Evolutionary conservation across 2,113 vertebrate genomes (phyloP).

Genomic region (Ciconia stormi): DNA sequence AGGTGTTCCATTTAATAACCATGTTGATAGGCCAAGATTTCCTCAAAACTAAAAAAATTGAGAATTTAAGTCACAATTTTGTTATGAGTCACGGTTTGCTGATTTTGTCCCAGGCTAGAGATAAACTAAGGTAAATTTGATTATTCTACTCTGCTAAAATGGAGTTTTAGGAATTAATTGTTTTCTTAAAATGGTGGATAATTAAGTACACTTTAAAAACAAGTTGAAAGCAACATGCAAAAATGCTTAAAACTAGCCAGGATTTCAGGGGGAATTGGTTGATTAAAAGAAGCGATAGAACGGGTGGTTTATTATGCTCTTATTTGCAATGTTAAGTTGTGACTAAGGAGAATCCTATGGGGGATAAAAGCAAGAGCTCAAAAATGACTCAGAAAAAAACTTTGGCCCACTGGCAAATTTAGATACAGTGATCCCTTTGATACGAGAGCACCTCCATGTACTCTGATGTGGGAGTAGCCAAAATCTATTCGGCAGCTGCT

Average conservation of each 20-base stretch:
- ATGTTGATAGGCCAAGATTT: not conserved
- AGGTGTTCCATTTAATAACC: not conserved
- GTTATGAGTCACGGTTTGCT: not conserved
- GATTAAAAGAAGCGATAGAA: not conserved
- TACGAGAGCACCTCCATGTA: not conserved
- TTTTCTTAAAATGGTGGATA: not conserved
- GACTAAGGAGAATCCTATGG: not conserved
- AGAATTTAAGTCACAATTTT: not conserved
- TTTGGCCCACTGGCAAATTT: not conserved
- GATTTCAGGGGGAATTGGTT: not conserved
- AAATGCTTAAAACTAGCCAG: not conserved
- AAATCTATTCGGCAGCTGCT: not conserved
- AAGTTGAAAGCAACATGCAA: not conserved
- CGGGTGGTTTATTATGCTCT: not conserved
- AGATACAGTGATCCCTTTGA: not conserved
- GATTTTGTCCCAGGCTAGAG: constrained; percentile 1
- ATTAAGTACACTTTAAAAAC: not conserved
- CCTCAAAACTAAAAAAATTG: not conserved
- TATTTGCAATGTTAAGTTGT: constrained; percentile 4
- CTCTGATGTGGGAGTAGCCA: not conserved
- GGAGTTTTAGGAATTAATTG: not conserved
- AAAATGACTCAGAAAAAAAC: not conserved
- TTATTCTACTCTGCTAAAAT: not conserved
- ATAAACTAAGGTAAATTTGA: not conserved
- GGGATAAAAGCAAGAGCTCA: not conserved